Base-by-base conservation (phyloP, 2,113 vertebrate genomes). In the Steatornis caripensis region DNA sequence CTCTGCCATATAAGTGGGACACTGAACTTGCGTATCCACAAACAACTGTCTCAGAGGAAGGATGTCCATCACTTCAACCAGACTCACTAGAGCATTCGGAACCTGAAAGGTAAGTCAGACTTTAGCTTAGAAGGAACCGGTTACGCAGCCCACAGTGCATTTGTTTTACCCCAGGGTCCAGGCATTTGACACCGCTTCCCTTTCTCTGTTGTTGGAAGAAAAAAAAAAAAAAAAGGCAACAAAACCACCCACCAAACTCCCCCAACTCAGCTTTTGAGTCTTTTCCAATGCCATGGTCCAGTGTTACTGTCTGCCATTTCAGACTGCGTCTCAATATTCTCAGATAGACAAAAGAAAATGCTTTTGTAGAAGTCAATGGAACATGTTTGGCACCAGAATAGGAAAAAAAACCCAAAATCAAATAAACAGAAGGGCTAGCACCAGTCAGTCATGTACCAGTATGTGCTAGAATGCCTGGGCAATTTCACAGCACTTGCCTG, bases 81-180 rank as follows among this genome's bases (percentile, higher is more conserved):
- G 97, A 85, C 98, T 99, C 87, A 99, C 99, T 29, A 99, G 81
- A 24, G 98, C 98, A 94, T 98, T 99, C 13, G 99, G 99, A 48
- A 99, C 98, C 99, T 99, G 92, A 43, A 91, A 83, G 30, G 57
- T 29, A 81, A 89, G 60, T 27, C 41, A 61, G 55, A 84, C 8
- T 62, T 89, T 13, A 58, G 51, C 23, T 71, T 92, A 36, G 12
- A 78, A 92, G 45, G 39, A 90, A 55, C 10, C 5, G 27, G 26
- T 78, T 85, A 54, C 1, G 2, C 17, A 93, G n/a, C 8, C 24
- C 64, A 75, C 18, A 70, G 23, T 41, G 8, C 12, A 70, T 34
- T 77, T 76, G 22, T 78, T 92, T 86, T 66, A 62, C 27, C 43
- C 57, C 15, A 20, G 27, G 76, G 7, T 37, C 24, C 53, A 91